These are phyloP conservation scores for Diglossa cyanea DNA, from an alignment of 2,797 vertebrate genomes.

Conservation along the genomic window DNA sequence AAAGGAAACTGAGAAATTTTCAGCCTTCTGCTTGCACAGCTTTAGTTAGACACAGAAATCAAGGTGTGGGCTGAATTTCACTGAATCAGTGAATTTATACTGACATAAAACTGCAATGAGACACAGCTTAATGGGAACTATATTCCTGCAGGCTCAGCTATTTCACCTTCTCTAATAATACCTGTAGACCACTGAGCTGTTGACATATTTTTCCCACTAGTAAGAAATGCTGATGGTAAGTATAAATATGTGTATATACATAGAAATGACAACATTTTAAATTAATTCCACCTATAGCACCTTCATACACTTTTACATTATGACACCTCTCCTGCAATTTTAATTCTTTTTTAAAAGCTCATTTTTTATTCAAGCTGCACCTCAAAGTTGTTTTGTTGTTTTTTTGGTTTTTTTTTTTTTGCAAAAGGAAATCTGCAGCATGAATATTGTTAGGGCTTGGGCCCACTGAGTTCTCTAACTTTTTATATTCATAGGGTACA, in stretches of 20 bases:
- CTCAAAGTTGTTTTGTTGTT: background rate
- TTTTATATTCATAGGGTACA: background rate
- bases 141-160: constrained; percentile 34
- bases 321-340: background rate
- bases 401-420: background rate
- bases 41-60: background rate
- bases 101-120: constrained; percentile 33
- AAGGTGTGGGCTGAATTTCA: constrained; percentile 35
- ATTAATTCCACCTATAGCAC: background rate
- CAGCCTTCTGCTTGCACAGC: background rate
- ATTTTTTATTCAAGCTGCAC: background rate
- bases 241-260: background rate
- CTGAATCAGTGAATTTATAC: constrained; percentile 38
- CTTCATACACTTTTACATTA: background rate
- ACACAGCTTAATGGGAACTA: constrained; percentile 12
- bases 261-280: background rate
- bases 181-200: background rate
- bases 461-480: background rate
- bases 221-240: background rate
- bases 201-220: background rate
- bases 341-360: background rate
- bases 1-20: background rate
- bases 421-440: background rate
- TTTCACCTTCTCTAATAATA: constrained; percentile 2
- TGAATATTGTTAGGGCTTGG: background rate